Evolutionary conservation across 2,113 vertebrate genomes (phyloP).

Genomic region (Pteropus alecto): DNA sequence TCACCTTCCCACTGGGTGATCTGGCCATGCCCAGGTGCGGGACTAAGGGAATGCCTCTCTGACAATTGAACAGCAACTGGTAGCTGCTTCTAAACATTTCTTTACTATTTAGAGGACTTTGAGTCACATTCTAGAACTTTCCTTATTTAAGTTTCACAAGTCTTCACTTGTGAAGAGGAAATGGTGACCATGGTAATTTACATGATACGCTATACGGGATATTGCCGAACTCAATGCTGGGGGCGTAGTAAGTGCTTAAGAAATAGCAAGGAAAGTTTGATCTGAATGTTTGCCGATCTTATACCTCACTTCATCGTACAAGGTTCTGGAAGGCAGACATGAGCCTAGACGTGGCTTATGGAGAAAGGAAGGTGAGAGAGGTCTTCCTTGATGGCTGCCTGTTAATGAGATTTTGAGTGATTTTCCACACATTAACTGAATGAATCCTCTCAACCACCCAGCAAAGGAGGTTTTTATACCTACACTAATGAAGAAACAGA

Average conservation of each 20-base stretch:
- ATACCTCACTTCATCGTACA: rapidly evolving
- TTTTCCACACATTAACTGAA: background rate
- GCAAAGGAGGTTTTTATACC: background rate
- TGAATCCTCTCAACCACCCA: background rate
- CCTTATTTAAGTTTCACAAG: no score
- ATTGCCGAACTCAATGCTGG: no score
- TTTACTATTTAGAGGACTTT: background rate
- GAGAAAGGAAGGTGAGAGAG: background rate
- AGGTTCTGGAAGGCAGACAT: background rate
- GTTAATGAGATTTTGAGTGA: background rate
- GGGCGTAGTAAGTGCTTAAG: background rate
- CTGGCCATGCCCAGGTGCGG: background rate
- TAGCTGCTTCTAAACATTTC: background rate
- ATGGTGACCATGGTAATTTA: no score
- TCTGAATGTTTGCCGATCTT: background rate
- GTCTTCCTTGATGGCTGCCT: background rate
- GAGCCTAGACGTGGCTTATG: background rate
- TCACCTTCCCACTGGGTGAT: background rate
- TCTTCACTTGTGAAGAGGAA: background rate
- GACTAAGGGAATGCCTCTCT: background rate
- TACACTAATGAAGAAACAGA: background rate
- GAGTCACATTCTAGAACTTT: background rate
- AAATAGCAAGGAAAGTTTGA: background rate
- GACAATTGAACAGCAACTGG: rapidly evolving
- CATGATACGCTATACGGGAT: rapidly evolving